These are phyloP conservation scores for Neogale vison DNA, from an alignment of 2,113 vertebrate species.

Conservation along the genomic window DNA sequence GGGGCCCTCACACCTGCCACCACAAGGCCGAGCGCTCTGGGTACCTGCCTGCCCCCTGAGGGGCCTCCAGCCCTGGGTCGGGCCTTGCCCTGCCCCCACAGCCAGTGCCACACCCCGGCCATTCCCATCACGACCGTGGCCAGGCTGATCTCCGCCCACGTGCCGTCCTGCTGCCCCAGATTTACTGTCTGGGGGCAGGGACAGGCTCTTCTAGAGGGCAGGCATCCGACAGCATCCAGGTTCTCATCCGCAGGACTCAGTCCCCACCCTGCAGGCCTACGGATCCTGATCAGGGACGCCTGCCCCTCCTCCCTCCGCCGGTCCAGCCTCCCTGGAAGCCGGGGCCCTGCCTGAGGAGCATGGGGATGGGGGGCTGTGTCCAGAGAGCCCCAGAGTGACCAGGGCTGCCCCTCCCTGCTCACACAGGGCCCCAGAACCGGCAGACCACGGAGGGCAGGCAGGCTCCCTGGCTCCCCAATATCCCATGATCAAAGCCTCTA, in stretches of 20 bases:
- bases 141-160: neutral
- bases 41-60: accelerated
- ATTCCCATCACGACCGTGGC: accelerated
- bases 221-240: accelerated
- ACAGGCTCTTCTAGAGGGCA: neutral
- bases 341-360: accelerated
- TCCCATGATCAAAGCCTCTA: neutral
- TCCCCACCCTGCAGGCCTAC: accelerated
- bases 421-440: neutral
- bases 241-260: accelerated
- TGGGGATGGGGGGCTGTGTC: accelerated
- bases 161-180: accelerated
- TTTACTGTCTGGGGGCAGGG: neutral
- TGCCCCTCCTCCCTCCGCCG: accelerated
- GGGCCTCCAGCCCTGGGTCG: neutral
- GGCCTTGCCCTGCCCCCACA: neutral
- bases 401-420: accelerated
- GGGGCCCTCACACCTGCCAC: accelerated
- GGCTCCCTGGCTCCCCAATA: accelerated
- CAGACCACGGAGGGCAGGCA: accelerated
- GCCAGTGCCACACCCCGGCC: accelerated
- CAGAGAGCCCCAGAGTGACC: neutral
- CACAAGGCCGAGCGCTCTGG: accelerated
- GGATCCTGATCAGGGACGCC: accelerated
- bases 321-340: neutral